Evolutionary conservation across 2,888 invertebrate species (phyloP), one percentile per base, ranked within the genome.

Genomic region (Parelbella ahira): DNA sequence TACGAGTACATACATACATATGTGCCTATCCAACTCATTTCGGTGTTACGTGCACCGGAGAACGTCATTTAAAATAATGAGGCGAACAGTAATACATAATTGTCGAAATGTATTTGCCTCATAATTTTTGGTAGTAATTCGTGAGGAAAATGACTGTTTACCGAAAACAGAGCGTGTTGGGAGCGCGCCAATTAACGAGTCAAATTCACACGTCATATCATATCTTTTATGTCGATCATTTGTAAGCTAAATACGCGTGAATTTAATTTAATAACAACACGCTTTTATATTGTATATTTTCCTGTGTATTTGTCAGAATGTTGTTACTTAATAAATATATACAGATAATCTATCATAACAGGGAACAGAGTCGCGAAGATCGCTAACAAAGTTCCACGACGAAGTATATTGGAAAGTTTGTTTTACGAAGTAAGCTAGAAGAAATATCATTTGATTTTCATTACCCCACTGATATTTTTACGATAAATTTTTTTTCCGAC

Each of bases 21-120:
- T 15, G n/a, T n/a, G n/a, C n/a, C n/a, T n/a, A n/a, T n/a, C n/a
- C n/a, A n/a, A n/a, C n/a, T n/a, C n/a, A n/a, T n/a, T n/a, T n/a
- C n/a, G 15, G 52, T 51, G 59, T 58, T 63, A 53, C 50, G 63
- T 63, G 65, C 66, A 70, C 68, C 65, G 60, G 64, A 44, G 60
- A 54, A 56, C 51, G 58, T 65, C 61, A 66, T 75, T 71, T 72
- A 75, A 76, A 74, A 69, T 71, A 72, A 75, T 67, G 69, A 66
- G 53, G 58, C 53, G 58, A 63, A 58, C 55, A 56, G 54, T 53
- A 46, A 59, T 59, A 53, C 55, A 52, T 50, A 48, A 46, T 49
- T 56, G 46, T 39, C 43, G 32, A 38, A 42, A 51, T 51, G 49
- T 52, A 46, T 54, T 50, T 46, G 48, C 47, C 48, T 44, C 49